Evolutionary conservation across 2,113 vertebrate genomes (phyloP), one percentile per base, ranked within the genome.

Genomic region (Sinocyclocheilus rhinocerous): DNA sequence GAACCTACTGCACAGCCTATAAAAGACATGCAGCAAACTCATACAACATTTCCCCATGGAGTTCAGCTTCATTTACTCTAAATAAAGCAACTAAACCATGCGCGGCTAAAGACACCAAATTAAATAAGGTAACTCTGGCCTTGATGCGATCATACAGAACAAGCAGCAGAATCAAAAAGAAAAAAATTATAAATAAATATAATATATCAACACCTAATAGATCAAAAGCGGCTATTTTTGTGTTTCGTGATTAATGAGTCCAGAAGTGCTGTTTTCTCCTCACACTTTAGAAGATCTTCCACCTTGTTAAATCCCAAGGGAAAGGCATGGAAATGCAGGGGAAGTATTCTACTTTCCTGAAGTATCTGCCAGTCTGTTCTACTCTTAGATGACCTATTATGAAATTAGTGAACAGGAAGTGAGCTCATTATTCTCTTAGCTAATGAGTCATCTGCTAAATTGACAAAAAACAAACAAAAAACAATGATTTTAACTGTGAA

Each of bases 201-300:
- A 73, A 82, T 67, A 26, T 55, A 86, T 83, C 57, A 83, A 73
- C 69, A 83, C 72, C 5, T 52, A 55, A 87, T 61, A 83, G 80
- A 84, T 87, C 86, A 87, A 83, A 33, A 78, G 81, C 5, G 63
- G 81, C 72, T 83, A 87, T 87, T 83, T 87, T 87, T 77, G 50
- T 83, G n/a, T 76, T 48, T 75, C 9, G n/a, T 87, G 86, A 87
- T 87, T 87, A 84, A 87, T 87, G 81, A 77, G 65, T 81, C 67
- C 63, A 24, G 61, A 63, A 4, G 20, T 26, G 11, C 59, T 59
- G 55, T 39, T 81, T 81, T 26, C 50, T 48, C 45, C 24, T 50
- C 55, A 29, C 26, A 55, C 67, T 48, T 26, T 55, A 39, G 36
- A 75, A 82, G 57, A 52, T 77, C 69, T 70, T 61, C 75, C 33